Percentiles rank a stretch among this genome's conserved stretches.
phyloP scores from a whole-genome alignment of 1,140 invertebrate genomes.

The Bombus haemorrhoidalis region DNA sequence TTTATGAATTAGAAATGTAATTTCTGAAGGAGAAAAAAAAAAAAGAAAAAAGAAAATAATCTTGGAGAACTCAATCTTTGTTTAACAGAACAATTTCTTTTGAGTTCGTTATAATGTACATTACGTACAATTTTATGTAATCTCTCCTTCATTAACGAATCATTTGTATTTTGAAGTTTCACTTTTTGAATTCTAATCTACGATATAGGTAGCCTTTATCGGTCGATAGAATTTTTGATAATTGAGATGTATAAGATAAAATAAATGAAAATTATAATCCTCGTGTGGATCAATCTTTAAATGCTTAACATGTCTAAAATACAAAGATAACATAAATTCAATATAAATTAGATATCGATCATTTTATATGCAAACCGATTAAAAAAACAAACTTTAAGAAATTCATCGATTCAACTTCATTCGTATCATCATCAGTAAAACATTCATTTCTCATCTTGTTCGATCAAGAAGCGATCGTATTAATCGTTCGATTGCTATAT shows the following conservation, averaged over 20 bases:
- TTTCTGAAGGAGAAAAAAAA: neutral
- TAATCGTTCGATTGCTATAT: neutral
- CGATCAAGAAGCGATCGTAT: conserved; percentile 8
- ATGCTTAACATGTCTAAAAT: neutral
- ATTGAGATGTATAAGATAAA: neutral
- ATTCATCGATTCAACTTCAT: neutral
- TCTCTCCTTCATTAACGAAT: neutral
- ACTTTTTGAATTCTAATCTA: neutral
- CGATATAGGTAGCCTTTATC: neutral
- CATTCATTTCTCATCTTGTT: neutral
- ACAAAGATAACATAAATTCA: neutral
- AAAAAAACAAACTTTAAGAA: neutral
- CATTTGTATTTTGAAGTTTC: neutral
- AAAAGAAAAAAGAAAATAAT: neutral
- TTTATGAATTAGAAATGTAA: neutral
- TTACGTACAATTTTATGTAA: neutral
- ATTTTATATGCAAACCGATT: neutral
- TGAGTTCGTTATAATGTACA: neutral
- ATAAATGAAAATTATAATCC: neutral
- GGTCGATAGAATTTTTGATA: neutral
- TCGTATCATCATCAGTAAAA: neutral
- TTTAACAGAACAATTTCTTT: neutral
- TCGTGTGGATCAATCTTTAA: neutral
- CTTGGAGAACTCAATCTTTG: neutral
- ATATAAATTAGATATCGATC: neutral